Evolutionary conservation across 2,113 vertebrate genomes (phyloP).

Genomic region (Sinocyclocheilus grahami): DNA sequence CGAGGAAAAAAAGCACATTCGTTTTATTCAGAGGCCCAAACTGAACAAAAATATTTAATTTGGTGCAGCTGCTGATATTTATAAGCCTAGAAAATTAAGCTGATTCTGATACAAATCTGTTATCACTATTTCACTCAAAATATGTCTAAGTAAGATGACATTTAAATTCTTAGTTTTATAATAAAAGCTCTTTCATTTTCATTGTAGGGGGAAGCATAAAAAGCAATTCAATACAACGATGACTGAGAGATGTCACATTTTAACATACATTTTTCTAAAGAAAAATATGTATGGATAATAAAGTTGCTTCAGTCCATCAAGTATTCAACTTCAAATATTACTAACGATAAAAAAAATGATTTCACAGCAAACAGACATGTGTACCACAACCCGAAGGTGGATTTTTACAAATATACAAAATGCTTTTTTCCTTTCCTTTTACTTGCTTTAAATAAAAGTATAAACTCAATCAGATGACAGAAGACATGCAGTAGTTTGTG

Average conservation of each 20-base stretch:
- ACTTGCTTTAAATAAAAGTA: background rate
- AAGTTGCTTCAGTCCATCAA: no score
- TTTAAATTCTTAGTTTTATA: background rate
- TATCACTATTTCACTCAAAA: background rate
- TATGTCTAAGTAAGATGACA: background rate
- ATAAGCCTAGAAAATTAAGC: background rate
- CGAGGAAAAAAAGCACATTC: background rate
- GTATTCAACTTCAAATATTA: background rate
- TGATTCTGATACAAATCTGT: background rate
- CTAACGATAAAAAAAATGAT: background rate
- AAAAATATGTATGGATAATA: no score
- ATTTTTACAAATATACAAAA: background rate
- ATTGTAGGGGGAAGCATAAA: background rate
- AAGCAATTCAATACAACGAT: background rate
- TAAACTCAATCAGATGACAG: background rate
- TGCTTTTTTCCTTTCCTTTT: no score
- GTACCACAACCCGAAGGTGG: background rate
- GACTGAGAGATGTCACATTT: background rate
- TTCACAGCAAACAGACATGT: background rate
- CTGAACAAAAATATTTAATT: background rate
- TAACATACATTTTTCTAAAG: no score
- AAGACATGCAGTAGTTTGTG: background rate
- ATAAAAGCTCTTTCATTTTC: background rate
- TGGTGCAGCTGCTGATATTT: background rate
- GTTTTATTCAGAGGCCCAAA: background rate